A percentile compares a stretch with the other conserved stretches of the same genome.
These are phyloP conservation scores for Rhynchotus rufescens DNA, from an alignment of 2,797 vertebrate species.

Conservation along the genomic window DNA sequence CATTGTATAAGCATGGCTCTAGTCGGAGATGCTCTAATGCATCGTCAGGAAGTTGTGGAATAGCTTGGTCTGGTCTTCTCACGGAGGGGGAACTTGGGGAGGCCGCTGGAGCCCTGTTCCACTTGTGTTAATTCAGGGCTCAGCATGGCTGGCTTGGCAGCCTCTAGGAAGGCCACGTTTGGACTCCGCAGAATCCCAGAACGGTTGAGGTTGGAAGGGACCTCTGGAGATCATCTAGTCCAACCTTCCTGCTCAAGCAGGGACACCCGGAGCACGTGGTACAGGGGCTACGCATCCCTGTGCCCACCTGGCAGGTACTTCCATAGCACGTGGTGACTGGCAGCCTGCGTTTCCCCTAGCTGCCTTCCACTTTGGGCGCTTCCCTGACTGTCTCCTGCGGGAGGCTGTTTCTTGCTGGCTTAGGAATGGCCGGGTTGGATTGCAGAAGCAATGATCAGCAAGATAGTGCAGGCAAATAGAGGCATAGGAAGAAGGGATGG, in stretches of 20 bases:
- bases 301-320: neutral
- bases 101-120: neutral
- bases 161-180: neutral
- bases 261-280: too few species aligned
- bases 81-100: neutral
- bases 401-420: neutral
- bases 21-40: neutral
- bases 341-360: neutral
- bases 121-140: neutral
- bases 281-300: too few species aligned
- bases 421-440: neutral
- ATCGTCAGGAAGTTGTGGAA: neutral
- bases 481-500: neutral
- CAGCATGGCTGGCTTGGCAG: neutral
- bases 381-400: neutral
- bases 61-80: neutral
- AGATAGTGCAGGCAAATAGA: neutral
- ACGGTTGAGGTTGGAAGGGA: too few species aligned
- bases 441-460: neutral
- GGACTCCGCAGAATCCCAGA: neutral
- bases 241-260: too few species aligned
- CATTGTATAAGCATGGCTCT: fast-evolving
- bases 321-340: fast-evolving
- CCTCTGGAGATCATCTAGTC: too few species aligned
- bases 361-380: neutral